phyloP scores from a whole-genome alignment of 2,113 vertebrate genomes.

The Aspiorhynchus laticeps region DNA sequence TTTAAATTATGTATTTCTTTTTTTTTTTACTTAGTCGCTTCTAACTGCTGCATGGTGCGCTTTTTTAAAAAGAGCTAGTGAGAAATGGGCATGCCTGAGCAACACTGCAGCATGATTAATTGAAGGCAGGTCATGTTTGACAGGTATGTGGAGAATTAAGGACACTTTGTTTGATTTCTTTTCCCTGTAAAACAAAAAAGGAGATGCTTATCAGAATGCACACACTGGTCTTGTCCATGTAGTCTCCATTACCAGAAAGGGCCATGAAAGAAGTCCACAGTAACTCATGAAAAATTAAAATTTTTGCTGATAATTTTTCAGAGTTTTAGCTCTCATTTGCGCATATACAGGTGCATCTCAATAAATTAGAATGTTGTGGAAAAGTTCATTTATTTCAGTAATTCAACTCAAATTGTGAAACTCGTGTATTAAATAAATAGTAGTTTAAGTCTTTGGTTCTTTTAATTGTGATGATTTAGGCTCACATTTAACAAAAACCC shows the following conservation, averaged over 20 bases:
- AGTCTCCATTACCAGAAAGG: neutral
- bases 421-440: too few species aligned
- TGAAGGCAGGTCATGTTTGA: neutral
- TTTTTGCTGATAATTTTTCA: too few species aligned
- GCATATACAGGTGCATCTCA: too few species aligned
- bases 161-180: neutral
- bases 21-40: conserved; percentile 17
- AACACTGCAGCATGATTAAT: neutral
- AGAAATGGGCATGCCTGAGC: neutral
- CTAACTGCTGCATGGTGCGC: neutral
- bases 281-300: too few species aligned
- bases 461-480: too few species aligned
- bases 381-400: too few species aligned
- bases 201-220: neutral
- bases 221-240: neutral
- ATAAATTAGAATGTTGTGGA: too few species aligned
- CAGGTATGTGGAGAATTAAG: neutral
- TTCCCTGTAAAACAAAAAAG: neutral
- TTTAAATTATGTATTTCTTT: conserved; percentile 31
- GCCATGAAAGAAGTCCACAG: neutral
- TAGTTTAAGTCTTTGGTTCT: too few species aligned
- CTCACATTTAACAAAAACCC: too few species aligned
- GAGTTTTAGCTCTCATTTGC: neutral
- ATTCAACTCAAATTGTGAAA: too few species aligned
- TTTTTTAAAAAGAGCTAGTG: neutral